Percentiles rank a stretch among this genome's conserved stretches.
Evolutionary conservation across 35 echinoderm and acorn worm genomes (phyloP).

Genomic region (Stichopus chloronotus): DNA sequence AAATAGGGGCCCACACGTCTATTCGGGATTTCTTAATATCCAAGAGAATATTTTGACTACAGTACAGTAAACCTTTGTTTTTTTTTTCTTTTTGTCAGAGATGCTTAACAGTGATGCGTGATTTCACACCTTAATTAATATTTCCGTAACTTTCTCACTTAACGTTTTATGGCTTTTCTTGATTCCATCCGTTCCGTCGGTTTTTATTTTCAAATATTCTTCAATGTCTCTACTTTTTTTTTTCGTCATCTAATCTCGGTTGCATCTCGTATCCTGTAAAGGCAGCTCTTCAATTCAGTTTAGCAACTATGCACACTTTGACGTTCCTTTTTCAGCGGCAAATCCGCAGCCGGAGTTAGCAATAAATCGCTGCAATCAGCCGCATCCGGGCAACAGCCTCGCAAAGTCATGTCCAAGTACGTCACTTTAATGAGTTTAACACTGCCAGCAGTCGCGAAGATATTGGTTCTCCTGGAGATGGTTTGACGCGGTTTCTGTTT

Average conservation of each 20-base stretch:
- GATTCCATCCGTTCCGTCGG: not conserved
- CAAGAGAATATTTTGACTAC: too few relatives aligned
- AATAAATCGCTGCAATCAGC: not conserved
- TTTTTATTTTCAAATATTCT: not conserved
- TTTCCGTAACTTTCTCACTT: not conserved
- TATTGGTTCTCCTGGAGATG: too few relatives aligned
- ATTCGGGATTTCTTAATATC: too few relatives aligned
- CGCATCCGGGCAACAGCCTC: constrained; percentile 15
- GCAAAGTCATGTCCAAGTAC: constrained; percentile 8
- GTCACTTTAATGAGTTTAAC: not conserved
- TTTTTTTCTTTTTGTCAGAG: too few relatives aligned
- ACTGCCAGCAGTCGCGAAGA: too few relatives aligned
- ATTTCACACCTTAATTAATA: constrained; percentile 11
- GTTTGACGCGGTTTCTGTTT: too few relatives aligned
- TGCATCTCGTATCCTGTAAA: not conserved
- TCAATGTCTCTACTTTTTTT: not conserved
- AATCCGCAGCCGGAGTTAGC: not conserved
- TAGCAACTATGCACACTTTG: constrained; percentile 8
- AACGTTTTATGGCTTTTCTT: not conserved
- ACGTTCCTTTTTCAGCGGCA: not conserved
- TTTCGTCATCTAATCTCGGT: not conserved
- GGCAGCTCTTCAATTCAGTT: constrained; percentile 2
- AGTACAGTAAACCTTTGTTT: too few relatives aligned
- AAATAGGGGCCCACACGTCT: too few relatives aligned
- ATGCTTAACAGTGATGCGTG: not conserved